A percentile compares a stretch with the other conserved stretches of the same genome.
These are phyloP conservation scores for Stenotaenia linearis DNA, from an alignment of 2,888 invertebrate genomes.

Conservation along the genomic window DNA sequence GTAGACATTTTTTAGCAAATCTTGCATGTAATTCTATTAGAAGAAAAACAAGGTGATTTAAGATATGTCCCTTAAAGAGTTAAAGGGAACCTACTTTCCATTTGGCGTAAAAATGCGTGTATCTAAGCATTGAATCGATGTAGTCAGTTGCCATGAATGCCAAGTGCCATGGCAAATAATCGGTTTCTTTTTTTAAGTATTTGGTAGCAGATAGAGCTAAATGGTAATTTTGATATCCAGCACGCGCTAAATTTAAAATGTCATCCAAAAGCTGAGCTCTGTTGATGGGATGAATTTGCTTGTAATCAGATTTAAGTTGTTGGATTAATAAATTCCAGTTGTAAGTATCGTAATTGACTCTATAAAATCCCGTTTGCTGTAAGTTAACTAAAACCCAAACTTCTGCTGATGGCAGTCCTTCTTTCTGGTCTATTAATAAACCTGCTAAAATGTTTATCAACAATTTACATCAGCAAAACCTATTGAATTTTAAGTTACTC, in stretches of 20 bases:
- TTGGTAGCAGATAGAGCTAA: background rate
- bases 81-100: background rate
- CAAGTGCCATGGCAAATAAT: background rate
- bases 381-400: slow-evolving; percentile 36
- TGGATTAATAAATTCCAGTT: slow-evolving; percentile 45
- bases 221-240: background rate
- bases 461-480: no score
- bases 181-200: background rate
- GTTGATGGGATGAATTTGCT: slow-evolving; percentile 9
- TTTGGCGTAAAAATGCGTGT: background rate
- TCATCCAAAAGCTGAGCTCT: slow-evolving; percentile 14
- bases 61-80: background rate
- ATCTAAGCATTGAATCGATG: background rate
- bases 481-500: background rate
- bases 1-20: background rate
- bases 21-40: background rate
- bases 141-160: background rate
- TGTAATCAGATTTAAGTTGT: slow-evolving; percentile 35
- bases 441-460: background rate
- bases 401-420: slow-evolving; percentile 28
- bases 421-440: background rate
- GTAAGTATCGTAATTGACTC: slow-evolving; percentile 46
- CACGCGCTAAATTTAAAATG: slow-evolving; percentile 21
- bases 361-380: slow-evolving; percentile 44
- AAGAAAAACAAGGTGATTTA: no score